Evolutionary conservation across 2,888 invertebrate genomes (phyloP).

Genomic region (Bugula neritina): DNA sequence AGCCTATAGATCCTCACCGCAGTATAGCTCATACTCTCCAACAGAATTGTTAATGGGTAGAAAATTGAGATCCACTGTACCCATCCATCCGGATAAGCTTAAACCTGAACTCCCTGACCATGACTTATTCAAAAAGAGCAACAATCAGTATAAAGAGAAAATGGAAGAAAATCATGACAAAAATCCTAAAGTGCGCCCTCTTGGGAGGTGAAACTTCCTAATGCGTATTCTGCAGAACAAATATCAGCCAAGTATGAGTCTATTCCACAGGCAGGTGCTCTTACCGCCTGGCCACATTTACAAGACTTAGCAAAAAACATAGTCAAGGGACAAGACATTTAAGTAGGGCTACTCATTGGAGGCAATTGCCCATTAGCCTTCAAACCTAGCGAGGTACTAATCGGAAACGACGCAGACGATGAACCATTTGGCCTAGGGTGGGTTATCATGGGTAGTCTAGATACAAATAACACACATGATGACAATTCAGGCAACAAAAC

Average conservation of each 20-base stretch:
- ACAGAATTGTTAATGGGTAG: conserved; percentile 38
- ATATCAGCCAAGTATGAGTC: neutral
- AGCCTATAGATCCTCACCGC: conserved; percentile 34
- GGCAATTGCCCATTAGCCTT: no score
- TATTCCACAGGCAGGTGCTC: neutral
- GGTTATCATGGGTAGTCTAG: neutral
- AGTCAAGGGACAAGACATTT: neutral
- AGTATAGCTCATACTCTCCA: conserved; percentile 36
- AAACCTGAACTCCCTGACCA: conserved; percentile 28
- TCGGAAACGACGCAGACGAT: neutral
- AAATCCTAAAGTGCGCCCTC: neutral
- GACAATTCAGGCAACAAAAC: no score
- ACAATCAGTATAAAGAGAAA: neutral
- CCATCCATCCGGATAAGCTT: conserved; percentile 29
- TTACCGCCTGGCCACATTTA: neutral
- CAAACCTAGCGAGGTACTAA: neutral
- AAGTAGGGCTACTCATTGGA: neutral
- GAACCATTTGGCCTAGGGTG: neutral
- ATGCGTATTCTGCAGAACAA: neutral
- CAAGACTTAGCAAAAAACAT: neutral
- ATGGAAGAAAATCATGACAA: conserved; percentile 4
- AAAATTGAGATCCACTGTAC: conserved; percentile 34
- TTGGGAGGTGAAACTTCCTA: neutral
- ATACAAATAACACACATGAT: no score
- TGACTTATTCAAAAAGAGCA: neutral